Conservation (phyloP, 2,113 vertebrate species). For the Boleophthalmus pectinirostris region DNA sequence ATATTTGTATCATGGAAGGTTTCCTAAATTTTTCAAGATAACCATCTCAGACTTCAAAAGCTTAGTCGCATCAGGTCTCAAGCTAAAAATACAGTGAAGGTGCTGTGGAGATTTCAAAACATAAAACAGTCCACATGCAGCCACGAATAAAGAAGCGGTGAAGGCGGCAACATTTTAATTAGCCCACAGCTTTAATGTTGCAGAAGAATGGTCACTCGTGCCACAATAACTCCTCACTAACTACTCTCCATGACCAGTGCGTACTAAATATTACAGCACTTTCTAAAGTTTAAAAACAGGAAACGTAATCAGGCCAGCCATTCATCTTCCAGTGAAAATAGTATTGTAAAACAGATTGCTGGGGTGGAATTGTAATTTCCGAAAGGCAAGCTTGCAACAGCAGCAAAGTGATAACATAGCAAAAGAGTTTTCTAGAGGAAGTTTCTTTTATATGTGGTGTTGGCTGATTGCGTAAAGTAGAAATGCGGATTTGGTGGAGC, state of each 20-base stretch:
- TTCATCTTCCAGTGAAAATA: slow-evolving; percentile 2
- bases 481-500: not conserved
- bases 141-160: not conserved
- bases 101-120: not conserved
- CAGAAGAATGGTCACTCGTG: not conserved
- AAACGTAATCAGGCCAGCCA: slow-evolving; percentile 3
- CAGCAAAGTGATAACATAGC: not conserved
- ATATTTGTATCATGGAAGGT: not conserved
- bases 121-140: not conserved
- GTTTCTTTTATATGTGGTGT: not conserved
- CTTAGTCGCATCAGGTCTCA: not conserved
- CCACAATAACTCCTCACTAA: not conserved
- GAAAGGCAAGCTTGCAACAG: not conserved
- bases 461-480: not conserved
- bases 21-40: not conserved
- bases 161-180: not conserved
- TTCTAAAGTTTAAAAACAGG: slow-evolving; percentile 1
- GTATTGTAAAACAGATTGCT: slow-evolving; percentile 2
- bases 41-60: not conserved
- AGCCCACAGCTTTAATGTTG: not conserved
- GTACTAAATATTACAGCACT: not conserved
- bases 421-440: not conserved
- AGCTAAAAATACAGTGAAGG: not conserved
- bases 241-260: not conserved
- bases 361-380: not conserved